phyloP scores from a whole-genome alignment of 2,888 invertebrate species.

The Phengaris alcon region DNA sequence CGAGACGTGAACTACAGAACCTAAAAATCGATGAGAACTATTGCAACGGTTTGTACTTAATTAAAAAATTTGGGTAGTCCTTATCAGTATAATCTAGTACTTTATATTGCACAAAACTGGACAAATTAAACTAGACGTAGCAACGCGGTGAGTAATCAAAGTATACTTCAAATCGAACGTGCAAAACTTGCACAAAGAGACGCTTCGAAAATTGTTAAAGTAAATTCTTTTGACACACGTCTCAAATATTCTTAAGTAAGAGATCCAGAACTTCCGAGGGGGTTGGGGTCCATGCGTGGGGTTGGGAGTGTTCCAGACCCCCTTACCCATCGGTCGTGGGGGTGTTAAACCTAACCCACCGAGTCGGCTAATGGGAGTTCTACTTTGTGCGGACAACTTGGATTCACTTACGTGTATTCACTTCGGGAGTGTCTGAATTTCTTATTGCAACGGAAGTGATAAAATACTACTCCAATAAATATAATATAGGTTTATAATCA shows the following conservation, averaged over 20 bases:
- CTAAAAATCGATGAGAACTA: too few relatives aligned
- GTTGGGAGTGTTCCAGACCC: background rate
- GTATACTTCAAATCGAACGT: conserved; percentile 6
- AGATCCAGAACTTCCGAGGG: conserved; percentile 16
- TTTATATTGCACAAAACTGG: too few relatives aligned
- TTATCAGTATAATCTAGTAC: too few relatives aligned
- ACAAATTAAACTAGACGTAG: too few relatives aligned
- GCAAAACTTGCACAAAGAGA: conserved; percentile 4
- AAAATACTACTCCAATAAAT: background rate
- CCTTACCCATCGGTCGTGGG: background rate
- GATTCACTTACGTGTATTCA: conserved; percentile 32
- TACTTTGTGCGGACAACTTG: conserved; percentile 30
- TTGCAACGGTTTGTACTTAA: too few relatives aligned
- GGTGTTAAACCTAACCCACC: background rate
- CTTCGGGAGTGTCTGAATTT: conserved; percentile 16
- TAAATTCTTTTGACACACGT: conserved; percentile 25
- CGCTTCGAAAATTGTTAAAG: conserved; percentile 19
- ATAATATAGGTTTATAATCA: too few relatives aligned
- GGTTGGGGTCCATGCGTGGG: background rate
- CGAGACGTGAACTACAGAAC: too few relatives aligned
- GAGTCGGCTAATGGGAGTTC: conserved; percentile 31
- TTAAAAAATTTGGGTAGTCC: too few relatives aligned
- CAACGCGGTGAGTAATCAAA: background rate
- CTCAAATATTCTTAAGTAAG: conserved; percentile 27
- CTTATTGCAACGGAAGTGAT: conserved; percentile 13